A percentile compares a stretch with the other conserved stretches of the same genome.
Conservation (phyloP, 2,797 vertebrate genomes). For the Gallinago solitaria region DNA sequence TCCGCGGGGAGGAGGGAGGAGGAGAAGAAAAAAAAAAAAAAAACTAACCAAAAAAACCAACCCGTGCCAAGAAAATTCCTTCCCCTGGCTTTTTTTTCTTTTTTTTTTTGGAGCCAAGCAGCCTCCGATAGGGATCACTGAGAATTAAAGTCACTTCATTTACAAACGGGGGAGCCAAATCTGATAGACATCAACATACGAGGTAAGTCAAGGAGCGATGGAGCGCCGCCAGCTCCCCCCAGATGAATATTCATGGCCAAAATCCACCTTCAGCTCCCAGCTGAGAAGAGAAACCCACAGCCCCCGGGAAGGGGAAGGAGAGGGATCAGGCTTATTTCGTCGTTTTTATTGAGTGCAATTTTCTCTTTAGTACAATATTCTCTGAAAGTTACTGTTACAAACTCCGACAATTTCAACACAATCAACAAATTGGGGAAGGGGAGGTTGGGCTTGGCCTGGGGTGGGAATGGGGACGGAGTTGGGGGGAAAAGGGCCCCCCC, state of each 20-base stretch:
- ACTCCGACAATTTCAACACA: constrained; percentile 81
- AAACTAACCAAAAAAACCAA: background rate
- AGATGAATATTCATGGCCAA: constrained; percentile 25
- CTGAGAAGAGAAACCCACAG: background rate
- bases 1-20: too few species aligned
- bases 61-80: background rate
- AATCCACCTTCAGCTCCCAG: background rate
- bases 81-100: background rate
- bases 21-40: background rate
- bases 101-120: background rate
- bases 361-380: constrained; percentile 80
- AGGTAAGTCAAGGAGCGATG: constrained; percentile 5
- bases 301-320: background rate
- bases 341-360: constrained; percentile 85
- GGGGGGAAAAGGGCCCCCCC: too few species aligned
- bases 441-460: background rate
- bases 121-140: background rate
- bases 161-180: background rate
- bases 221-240: constrained; percentile 11
- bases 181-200: background rate
- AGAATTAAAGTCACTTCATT: constrained; percentile 9
- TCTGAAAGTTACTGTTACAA: constrained; percentile 81
- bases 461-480: too few species aligned
- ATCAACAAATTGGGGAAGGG: constrained; percentile 73
- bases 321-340: constrained; percentile 29